A percentile compares a stretch with the other conserved stretches of the same genome.
Conservation (phyloP, 2,797 vertebrate species). For the Typhlichthys subterraneus region DNA sequence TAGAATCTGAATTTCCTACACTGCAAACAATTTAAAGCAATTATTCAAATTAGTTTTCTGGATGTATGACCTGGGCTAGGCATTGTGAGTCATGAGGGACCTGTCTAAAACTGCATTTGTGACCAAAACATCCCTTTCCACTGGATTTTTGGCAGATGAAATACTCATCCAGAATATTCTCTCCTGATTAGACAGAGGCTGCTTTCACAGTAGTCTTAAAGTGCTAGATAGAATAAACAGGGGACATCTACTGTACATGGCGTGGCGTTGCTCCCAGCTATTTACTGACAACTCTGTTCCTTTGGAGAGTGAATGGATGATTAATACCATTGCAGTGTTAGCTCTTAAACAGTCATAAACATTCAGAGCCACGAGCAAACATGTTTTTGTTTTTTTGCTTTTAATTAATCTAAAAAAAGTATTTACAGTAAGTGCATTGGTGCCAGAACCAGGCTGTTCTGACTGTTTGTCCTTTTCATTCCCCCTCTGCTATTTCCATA, state of each 20-base stretch:
- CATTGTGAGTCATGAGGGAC: slow-evolving; percentile 46
- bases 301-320: slow-evolving; percentile 53
- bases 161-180: slow-evolving; percentile 53
- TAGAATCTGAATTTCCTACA: slow-evolving; percentile 25
- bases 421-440: slow-evolving; percentile 35
- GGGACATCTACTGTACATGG: slow-evolving; percentile 26
- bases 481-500: too few relatives aligned
- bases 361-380: slow-evolving; percentile 50
- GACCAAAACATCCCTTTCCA: slow-evolving; percentile 42
- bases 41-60: slow-evolving; percentile 42
- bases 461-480: too few relatives aligned
- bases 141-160: slow-evolving; percentile 32
- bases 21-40: slow-evolving; percentile 33
- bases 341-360: slow-evolving; percentile 52
- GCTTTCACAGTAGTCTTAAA: slow-evolving; percentile 57
- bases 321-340: slow-evolving; percentile 56
- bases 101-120: slow-evolving; percentile 17
- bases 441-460: slow-evolving; percentile 30
- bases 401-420: slow-evolving; percentile 50
- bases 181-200: slow-evolving; percentile 64
- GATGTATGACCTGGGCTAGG: slow-evolving; percentile 28
- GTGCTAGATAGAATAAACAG: slow-evolving; percentile 51
- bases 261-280: slow-evolving; percentile 25
- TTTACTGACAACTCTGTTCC: slow-evolving; percentile 59
- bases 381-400: slow-evolving; percentile 4